Evolutionary conservation across 2,113 vertebrate species (phyloP), one percentile per base, ranked within the genome.

Genomic region (Sminthopsis crassicaudata): DNA sequence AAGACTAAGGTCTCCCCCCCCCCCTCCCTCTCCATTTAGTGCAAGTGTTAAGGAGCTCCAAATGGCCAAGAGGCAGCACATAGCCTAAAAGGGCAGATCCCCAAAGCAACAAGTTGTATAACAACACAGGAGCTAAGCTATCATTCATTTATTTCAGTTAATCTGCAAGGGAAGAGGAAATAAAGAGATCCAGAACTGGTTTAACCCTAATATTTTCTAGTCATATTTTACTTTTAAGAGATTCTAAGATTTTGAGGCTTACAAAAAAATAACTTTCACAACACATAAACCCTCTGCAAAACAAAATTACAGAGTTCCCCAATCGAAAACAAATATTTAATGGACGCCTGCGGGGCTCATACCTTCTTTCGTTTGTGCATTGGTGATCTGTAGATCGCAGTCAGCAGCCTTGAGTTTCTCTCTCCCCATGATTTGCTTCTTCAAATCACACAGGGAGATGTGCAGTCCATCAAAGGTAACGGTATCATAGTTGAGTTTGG

Each of bases 341-440:
- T 55, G 2, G 90, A 30, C 23, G 24, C 53, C 67, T 92, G 3
- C 7, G 50, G 7, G 90, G 53, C 93, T 23, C 94, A 97, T 98
- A 99, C 99, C 99, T 99, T 99, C 99, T 98, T 99, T 99, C 96
- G 99, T 99, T 98, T 99, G 99, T 8, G 99, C 99, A 98, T 99
- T 99, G 93, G 99, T 99, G 97, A 99, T 99, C 98, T 99, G 99
- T 97, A 99, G 99, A 98, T 99, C 99, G 98, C 99, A 99, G 99
- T 99, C 99, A 46, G 98, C 99, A 54, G 99, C 99, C 98, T 99
- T 99, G 96, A 99, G 99, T 98, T 99, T 99, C 98, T 99, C 99
- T 48, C 99, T 98, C 96, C 98, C 98, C 99, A 99, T 99, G 97
- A 99, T 99, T 98, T 99, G 99, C 98, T 99, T 99, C 99, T 99